Evolutionary conservation across 1,140 invertebrate genomes (phyloP).

Genomic region (Medauroidea extradentata): DNA sequence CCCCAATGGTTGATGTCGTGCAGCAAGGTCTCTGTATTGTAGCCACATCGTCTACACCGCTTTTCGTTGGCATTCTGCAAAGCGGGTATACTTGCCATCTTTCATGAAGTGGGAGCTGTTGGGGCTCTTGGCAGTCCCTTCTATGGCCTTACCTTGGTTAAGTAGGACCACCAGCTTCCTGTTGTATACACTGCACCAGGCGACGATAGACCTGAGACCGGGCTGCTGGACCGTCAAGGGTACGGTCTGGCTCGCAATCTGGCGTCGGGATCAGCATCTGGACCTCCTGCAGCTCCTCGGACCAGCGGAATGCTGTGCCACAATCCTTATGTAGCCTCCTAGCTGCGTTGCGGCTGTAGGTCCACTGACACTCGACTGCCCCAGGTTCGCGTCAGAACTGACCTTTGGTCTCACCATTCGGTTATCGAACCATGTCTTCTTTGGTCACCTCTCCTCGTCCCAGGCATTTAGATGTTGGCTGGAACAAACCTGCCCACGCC

Average conservation of each 20-base stretch:
- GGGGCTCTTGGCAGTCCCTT: not conserved
- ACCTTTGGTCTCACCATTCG: constrained; percentile 19
- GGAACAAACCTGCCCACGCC: constrained; percentile 19
- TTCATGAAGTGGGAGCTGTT: constrained; percentile 29
- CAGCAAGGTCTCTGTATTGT: constrained; percentile 25
- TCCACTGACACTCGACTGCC: constrained; percentile 22
- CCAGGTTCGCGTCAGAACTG: constrained; percentile 12
- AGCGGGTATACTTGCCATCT: constrained; percentile 27
- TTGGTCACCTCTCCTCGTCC: constrained; percentile 5
- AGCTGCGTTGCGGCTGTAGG: constrained; percentile 13
- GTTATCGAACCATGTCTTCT: constrained; percentile 16
- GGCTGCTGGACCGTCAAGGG: no score
- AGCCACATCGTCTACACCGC: constrained; percentile 29
- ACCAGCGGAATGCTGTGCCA: constrained; percentile 18
- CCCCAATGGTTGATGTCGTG: constrained; percentile 35
- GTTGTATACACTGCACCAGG: constrained; percentile 4
- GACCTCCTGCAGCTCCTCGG: constrained; percentile 1
- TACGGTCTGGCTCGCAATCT: not conserved
- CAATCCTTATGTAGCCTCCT: constrained; percentile 1
- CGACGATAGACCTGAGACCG: no score
- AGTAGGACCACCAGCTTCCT: not conserved
- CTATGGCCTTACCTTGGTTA: constrained; percentile 27
- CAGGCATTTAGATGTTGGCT: not conserved
- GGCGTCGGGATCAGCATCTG: not conserved
- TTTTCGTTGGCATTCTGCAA: constrained; percentile 33